These are phyloP conservation scores for Poecilus cupreus DNA, from an alignment of 2,888 invertebrate genomes.

Conservation along the genomic window DNA sequence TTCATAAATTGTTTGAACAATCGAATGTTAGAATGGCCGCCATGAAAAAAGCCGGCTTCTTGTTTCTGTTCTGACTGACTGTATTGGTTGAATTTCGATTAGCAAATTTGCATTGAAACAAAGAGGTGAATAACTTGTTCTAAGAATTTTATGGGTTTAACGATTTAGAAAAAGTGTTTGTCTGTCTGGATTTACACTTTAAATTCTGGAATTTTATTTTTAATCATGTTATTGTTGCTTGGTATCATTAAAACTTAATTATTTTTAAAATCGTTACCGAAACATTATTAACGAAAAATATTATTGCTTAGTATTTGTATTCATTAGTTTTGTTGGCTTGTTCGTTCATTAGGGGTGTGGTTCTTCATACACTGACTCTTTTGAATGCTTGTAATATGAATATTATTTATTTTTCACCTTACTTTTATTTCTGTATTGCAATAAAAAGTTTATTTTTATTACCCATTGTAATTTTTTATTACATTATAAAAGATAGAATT, in stretches of 20 bases:
- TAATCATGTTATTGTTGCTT: not conserved
- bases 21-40: slow-evolving; percentile 28
- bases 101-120: slow-evolving; percentile 29
- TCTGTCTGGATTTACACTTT: not conserved
- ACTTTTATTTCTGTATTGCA: too few species aligned
- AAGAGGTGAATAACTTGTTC: slow-evolving; percentile 2
- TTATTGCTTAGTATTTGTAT: too few species aligned
- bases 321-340: not conserved
- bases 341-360: not conserved
- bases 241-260: not conserved
- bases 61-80: not conserved
- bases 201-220: not conserved
- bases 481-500: too few species aligned
- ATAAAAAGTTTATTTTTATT: too few species aligned
- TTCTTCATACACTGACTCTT: not conserved
- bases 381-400: too few species aligned
- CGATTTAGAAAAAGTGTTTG: not conserved
- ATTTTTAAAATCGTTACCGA: not conserved
- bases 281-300: not conserved
- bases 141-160: not conserved
- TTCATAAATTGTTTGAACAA: not conserved
- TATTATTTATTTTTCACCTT: too few species aligned
- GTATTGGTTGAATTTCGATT: slow-evolving; percentile 35
- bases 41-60: slow-evolving; percentile 34
- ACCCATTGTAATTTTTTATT: too few species aligned